These are phyloP conservation scores for Anarrhichthys ocellatus DNA, from an alignment of 2,113 vertebrate genomes.

Conservation along the genomic window DNA sequence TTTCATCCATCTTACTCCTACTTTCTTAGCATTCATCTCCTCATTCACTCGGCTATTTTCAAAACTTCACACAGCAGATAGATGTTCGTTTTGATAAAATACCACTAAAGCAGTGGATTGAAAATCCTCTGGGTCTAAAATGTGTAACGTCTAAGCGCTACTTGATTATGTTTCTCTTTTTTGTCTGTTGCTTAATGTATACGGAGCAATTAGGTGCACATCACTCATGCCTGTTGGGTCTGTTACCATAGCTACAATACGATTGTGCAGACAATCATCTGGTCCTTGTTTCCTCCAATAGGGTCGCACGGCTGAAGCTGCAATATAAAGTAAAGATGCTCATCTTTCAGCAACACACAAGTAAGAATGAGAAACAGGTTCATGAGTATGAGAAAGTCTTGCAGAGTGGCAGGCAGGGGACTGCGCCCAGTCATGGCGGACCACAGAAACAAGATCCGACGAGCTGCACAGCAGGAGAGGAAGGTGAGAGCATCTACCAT, in stretches of 20 bases:
- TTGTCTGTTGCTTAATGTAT: constrained; percentile 69
- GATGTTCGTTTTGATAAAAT: constrained; percentile 24
- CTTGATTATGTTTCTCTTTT: constrained; percentile 18
- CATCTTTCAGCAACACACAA: constrained; percentile 91
- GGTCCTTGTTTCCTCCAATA: constrained; percentile 94
- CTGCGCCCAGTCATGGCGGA: constrained; percentile 91
- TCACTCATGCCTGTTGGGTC: constrained; percentile 90
- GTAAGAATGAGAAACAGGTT: constrained; percentile 89
- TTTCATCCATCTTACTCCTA: constrained; percentile 44
- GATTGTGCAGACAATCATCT: constrained; percentile 94
- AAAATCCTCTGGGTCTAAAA: not conserved
- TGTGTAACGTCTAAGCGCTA: not conserved
- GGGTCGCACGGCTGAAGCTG: constrained; percentile 90
- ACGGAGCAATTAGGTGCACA: constrained; percentile 88
- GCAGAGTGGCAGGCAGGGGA: constrained; percentile 83
- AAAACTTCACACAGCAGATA: constrained; percentile 43
- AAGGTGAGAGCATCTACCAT: constrained; percentile 92
- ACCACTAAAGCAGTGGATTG: constrained; percentile 16
- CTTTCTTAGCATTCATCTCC: constrained; percentile 37
- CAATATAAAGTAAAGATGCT: constrained; percentile 95
- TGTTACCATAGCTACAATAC: constrained; percentile 97
- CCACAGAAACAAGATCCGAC: constrained; percentile 79
- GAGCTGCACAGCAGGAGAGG: constrained; percentile 83
- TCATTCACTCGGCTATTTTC: constrained; percentile 38
- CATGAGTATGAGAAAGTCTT: constrained; percentile 87